Evolutionary conservation across 2,113 vertebrate genomes (phyloP).

Genomic region (Lampris megalopsis): DNA sequence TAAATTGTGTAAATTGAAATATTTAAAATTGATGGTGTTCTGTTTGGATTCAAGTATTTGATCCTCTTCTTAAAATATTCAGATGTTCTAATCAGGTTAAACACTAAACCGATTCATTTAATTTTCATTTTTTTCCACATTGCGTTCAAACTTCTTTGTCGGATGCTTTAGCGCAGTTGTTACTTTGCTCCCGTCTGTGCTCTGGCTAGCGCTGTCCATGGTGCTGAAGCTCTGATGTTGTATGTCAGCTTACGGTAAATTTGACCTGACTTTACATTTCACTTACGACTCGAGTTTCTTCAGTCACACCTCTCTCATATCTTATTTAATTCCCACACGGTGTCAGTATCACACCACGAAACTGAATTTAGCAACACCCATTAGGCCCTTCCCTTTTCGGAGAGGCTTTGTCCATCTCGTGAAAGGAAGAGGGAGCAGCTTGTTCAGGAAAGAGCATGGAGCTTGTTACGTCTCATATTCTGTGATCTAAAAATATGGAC

Average conservation of each 20-base stretch:
- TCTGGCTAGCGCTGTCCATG: no score
- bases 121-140: no score
- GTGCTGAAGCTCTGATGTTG: no score
- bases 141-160: no score
- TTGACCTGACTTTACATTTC: no score
- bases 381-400: slow-evolving; percentile 44
- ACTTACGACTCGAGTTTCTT: no score
- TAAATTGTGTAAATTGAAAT: no score
- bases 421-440: neutral
- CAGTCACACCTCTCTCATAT: no score
- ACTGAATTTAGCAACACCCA: neutral
- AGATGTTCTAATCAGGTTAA: no score
- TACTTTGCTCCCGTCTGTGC: no score
- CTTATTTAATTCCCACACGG: slow-evolving; percentile 42
- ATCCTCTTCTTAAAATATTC: neutral
- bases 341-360: slow-evolving; percentile 62
- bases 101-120: neutral
- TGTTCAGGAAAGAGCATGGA: neutral
- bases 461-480: neutral
- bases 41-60: neutral
- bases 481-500: fast-evolving
- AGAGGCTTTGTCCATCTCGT: slow-evolving; percentile 24
- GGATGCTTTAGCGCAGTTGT: no score
- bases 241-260: no score
- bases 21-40: neutral